Evolutionary conservation across 2,113 vertebrate genomes (phyloP).

Genomic region (Colossoma macropomum): DNA sequence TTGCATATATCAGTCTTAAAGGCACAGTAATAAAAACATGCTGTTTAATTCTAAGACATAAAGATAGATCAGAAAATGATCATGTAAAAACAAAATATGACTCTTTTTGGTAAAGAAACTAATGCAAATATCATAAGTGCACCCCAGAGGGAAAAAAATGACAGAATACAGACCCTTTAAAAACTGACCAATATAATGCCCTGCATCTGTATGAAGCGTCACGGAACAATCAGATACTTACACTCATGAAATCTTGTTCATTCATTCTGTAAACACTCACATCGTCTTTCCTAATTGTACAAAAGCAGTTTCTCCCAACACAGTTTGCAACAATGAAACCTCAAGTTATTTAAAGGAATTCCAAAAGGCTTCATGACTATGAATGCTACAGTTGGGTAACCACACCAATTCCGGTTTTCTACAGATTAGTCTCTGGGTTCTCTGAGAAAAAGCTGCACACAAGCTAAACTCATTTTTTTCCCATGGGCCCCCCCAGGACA

Average conservation of each 20-base stretch:
- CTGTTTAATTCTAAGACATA: too few relatives aligned
- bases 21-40: too few relatives aligned
- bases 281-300: neutral
- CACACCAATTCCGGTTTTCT: neutral
- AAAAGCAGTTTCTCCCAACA: too few relatives aligned
- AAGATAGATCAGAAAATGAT: too few relatives aligned
- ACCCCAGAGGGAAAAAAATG: too few relatives aligned
- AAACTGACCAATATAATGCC: neutral
- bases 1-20: too few relatives aligned
- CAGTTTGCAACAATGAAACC: too few relatives aligned
- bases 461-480: constrained; percentile 38
- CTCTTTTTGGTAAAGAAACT: too few relatives aligned
- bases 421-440: neutral
- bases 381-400: neutral
- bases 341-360: neutral
- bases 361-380: neutral
- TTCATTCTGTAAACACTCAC: neutral
- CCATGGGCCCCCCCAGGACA: constrained; percentile 47
- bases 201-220: neutral
- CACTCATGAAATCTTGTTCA: neutral
- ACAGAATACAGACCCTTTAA: too few relatives aligned
- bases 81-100: too few relatives aligned
- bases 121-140: too few relatives aligned
- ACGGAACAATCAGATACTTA: neutral
- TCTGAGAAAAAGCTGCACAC: constrained; percentile 20